These are phyloP conservation scores for Zosterops hypoxanthus DNA, from an alignment of 2,113 vertebrate genomes.

Conservation along the genomic window DNA sequence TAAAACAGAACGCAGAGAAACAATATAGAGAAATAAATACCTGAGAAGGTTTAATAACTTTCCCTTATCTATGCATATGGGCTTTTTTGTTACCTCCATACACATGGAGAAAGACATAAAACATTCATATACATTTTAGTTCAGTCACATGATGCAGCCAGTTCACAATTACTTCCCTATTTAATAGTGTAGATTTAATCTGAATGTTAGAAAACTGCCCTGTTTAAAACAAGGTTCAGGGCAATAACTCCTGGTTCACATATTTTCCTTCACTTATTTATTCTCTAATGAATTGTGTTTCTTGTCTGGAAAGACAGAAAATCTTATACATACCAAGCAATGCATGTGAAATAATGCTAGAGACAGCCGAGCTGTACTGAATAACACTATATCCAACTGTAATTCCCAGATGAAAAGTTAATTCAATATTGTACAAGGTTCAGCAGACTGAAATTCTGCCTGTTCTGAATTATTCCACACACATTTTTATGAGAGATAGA, in stretches of 20 bases:
- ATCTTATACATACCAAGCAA: not conserved
- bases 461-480: not conserved
- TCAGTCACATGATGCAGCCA: not conserved
- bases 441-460: not conserved
- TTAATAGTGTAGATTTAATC: not conserved
- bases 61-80: not conserved
- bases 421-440: not conserved
- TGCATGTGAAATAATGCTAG: not conserved
- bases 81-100: not conserved
- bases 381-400: not conserved
- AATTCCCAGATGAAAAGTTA: conserved; percentile 1
- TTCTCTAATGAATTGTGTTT: not conserved
- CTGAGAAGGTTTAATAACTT: not conserved
- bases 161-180: not conserved
- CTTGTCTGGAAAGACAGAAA: not conserved
- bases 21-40: not conserved
- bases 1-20: not conserved
- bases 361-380: not conserved
- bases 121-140: not conserved
- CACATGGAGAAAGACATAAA: not conserved
- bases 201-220: not conserved
- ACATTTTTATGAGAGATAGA: not conserved
- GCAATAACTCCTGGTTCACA: not conserved
- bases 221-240: not conserved
- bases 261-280: not conserved